phyloP scores from a whole-genome alignment of 2,797 vertebrate species.

The Thripadectes ignobilis region DNA sequence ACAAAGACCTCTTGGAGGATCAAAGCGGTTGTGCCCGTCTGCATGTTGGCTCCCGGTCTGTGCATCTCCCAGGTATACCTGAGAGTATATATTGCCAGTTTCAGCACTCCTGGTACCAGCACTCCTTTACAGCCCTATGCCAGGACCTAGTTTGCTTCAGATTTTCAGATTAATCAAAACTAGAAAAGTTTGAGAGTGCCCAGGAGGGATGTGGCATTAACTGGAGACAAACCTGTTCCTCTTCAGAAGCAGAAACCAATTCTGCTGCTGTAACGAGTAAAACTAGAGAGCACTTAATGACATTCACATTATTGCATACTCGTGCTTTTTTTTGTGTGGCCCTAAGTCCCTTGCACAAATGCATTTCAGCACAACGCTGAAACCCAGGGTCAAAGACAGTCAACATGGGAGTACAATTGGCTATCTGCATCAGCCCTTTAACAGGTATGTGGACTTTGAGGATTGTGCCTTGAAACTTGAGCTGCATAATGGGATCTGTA shows the following conservation, averaged over 20 bases:
- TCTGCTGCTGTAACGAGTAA: not conserved
- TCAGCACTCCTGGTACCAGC: not conserved
- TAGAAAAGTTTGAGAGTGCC: not conserved
- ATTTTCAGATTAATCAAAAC: not conserved
- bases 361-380: not conserved
- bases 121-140: not conserved
- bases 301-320: not conserved
- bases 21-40: not conserved
- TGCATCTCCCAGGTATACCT: not conserved
- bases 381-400: not conserved
- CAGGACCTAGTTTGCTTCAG: not conserved
- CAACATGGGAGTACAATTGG: not conserved
- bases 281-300: not conserved
- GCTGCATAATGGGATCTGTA: not conserved
- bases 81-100: not conserved
- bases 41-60: not conserved
- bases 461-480: not conserved
- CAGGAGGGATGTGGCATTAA: not conserved
- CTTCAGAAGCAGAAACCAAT: not conserved
- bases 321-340: not conserved
- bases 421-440: not conserved
- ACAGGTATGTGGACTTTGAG: not conserved
- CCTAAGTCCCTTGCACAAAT: not conserved
- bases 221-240: not conserved
- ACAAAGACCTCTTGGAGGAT: not conserved